These are phyloP conservation scores for Mobula hypostoma DNA, from an alignment of 2,113 vertebrate species.

Conservation along the genomic window DNA sequence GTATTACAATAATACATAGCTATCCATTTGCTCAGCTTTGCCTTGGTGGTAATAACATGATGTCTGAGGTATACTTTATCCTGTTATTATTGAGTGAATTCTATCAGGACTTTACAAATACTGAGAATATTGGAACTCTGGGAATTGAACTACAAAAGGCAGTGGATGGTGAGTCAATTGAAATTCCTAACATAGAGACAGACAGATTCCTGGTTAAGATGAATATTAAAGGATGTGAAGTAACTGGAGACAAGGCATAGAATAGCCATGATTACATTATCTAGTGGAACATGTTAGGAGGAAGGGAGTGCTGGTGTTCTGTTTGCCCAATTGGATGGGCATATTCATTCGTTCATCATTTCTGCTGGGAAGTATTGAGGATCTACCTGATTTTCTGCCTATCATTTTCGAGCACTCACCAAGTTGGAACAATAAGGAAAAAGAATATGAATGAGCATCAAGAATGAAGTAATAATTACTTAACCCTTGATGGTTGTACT, in stretches of 20 bases:
- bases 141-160: not conserved
- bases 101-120: not conserved
- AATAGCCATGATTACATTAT: not conserved
- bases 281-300: not conserved
- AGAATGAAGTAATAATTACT: not conserved
- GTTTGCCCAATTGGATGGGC: not conserved
- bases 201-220: not conserved
- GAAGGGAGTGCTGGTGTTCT: no score
- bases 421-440: not conserved
- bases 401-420: not conserved
- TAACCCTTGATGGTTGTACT: not conserved
- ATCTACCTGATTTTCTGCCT: not conserved
- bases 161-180: not conserved
- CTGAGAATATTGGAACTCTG: not conserved
- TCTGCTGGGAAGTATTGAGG: not conserved
- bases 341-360: not conserved
- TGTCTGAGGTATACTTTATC: not conserved
- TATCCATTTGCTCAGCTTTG: not conserved
- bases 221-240: not conserved
- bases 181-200: not conserved
- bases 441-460: not conserved
- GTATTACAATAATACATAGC: not conserved
- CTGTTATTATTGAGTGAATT: not conserved
- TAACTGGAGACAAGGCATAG: not conserved
- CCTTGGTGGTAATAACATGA: not conserved